These are phyloP conservation scores for Sciurus vulgaris DNA, from an alignment of 2,797 vertebrate species.

Conservation along the genomic window DNA sequence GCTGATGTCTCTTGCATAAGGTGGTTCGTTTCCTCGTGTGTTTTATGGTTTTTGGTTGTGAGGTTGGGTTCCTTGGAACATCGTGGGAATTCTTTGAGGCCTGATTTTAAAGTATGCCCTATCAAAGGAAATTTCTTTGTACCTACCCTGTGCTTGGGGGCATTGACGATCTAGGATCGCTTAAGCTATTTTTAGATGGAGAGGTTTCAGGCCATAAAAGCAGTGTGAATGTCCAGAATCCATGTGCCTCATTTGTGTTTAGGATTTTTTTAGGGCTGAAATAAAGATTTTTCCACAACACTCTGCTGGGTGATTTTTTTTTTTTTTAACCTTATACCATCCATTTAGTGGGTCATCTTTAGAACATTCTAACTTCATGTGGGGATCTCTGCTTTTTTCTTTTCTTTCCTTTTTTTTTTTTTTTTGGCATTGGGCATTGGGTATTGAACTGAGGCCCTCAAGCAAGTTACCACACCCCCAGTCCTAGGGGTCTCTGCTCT, in stretches of 20 bases:
- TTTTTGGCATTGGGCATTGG: neutral
- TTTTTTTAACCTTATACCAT: neutral
- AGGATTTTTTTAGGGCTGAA: neutral
- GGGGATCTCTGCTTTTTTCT: neutral
- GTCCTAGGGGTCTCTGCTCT: neutral
- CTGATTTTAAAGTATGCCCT: neutral
- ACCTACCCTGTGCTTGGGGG: neutral
- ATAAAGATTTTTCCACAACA: neutral
- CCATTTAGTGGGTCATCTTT: neutral
- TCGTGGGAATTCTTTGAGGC: neutral
- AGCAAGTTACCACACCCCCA: neutral
- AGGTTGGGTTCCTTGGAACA: neutral
- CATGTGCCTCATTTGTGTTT: neutral
- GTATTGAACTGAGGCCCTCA: neutral
- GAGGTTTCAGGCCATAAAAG: neutral
- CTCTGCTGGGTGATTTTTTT: neutral
- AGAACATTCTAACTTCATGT: neutral
- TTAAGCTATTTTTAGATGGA: neutral
- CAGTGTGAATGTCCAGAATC: neutral
- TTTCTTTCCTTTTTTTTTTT: too few species aligned
- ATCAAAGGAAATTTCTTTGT: neutral
- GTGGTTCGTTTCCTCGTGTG: neutral
- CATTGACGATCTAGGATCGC: neutral
- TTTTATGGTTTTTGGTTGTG: neutral
- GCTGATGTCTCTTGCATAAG: neutral